Conservation (phyloP, 2,888 invertebrate genomes). For the Anthophora plumipes region DNA sequence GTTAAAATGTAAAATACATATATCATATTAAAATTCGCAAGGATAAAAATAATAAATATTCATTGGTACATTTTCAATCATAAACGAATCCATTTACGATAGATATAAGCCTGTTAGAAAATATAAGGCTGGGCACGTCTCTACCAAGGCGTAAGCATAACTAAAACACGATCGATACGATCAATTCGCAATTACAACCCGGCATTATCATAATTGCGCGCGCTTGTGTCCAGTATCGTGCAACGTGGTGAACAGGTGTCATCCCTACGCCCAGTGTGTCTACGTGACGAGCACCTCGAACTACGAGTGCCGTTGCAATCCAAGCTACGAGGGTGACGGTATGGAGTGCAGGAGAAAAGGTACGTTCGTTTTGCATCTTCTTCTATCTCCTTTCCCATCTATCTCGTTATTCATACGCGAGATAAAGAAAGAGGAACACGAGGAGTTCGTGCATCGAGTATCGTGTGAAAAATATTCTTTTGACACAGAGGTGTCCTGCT, state of each 20-base stretch:
- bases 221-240: slow-evolving; percentile 88
- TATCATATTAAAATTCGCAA: background rate
- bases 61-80: too few species aligned
- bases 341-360: slow-evolving; percentile 88
- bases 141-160: background rate
- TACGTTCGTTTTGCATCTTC: slow-evolving; percentile 67
- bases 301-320: slow-evolving; percentile 91
- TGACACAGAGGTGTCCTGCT: slow-evolving; percentile 86
- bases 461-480: slow-evolving; percentile 46
- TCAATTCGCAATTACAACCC: background rate
- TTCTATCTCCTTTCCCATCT: too few species aligned
- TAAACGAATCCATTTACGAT: background rate
- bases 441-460: background rate
- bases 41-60: too few species aligned
- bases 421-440: background rate
- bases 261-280: slow-evolving; percentile 92
- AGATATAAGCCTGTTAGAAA: background rate
- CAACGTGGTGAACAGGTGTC: slow-evolving; percentile 91
- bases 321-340: slow-evolving; percentile 95
- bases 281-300: slow-evolving; percentile 86
- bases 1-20: too few species aligned
- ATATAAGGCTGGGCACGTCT: background rate
- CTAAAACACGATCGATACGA: slow-evolving; percentile 25
- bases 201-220: slow-evolving; percentile 63
- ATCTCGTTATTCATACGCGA: background rate